Percentiles rank a stretch among this genome's conserved stretches.
Conservation (phyloP, 2,888 invertebrate species). For the Colostygia pectinataria region DNA sequence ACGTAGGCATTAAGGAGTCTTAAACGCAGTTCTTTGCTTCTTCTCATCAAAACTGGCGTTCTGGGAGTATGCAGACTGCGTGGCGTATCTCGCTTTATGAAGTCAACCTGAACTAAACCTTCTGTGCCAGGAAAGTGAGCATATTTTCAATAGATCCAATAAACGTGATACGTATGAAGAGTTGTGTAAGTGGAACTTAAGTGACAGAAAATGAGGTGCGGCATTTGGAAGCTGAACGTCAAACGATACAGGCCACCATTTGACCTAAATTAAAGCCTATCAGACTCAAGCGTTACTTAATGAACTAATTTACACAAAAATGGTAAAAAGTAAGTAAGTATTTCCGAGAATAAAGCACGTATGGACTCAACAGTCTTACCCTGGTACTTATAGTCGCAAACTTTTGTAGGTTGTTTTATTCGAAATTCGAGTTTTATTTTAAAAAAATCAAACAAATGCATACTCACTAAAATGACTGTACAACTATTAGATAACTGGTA, state of each 20-base stretch:
- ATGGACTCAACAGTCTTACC: too few relatives aligned
- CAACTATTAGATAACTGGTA: too few relatives aligned
- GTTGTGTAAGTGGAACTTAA: slow-evolving; percentile 40
- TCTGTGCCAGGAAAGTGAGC: slow-evolving; percentile 30
- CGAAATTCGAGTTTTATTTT: too few relatives aligned
- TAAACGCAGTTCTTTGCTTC: slow-evolving; percentile 60
- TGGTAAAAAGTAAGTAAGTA: not conserved
- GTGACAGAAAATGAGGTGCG: slow-evolving; percentile 71
- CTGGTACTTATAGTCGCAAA: too few relatives aligned
- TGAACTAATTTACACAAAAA: slow-evolving; percentile 15
- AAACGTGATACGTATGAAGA: not conserved
- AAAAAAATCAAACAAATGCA: too few relatives aligned
- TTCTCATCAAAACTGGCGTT: slow-evolving; percentile 61
- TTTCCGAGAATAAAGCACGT: not conserved
- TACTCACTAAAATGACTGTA: too few relatives aligned
- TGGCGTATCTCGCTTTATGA: slow-evolving; percentile 11
- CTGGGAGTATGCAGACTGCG: slow-evolving; percentile 44
- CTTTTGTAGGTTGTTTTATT: too few relatives aligned
- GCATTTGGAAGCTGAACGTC: slow-evolving; percentile 56
- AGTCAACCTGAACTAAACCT: slow-evolving; percentile 22
- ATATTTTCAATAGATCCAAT: slow-evolving; percentile 31
- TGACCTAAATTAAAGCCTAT: slow-evolving; percentile 64
- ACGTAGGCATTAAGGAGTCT: slow-evolving; percentile 60
- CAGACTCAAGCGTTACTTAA: slow-evolving; percentile 42
- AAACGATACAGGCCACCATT: slow-evolving; percentile 60